Conservation (phyloP, 2,888 invertebrate species). For the Cheilosia vernalis region DNA sequence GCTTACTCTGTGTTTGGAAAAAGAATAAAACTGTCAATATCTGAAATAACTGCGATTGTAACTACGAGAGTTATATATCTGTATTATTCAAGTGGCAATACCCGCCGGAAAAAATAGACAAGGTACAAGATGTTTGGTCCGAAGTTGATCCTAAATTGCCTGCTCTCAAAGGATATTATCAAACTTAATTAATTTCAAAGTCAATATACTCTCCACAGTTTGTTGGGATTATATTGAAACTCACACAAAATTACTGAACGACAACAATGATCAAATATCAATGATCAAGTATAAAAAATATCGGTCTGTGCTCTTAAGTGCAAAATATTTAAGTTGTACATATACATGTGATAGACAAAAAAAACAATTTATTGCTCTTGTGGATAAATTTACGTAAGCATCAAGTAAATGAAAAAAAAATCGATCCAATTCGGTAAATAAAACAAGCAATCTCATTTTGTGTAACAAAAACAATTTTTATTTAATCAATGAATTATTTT, state of each 20-base stretch:
- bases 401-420: not conserved
- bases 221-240: slow-evolving; percentile 15
- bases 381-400: slow-evolving; percentile 14
- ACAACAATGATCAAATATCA: not conserved
- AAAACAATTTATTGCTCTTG: slow-evolving; percentile 48
- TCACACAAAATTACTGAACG: not conserved
- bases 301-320: slow-evolving; percentile 20
- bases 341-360: slow-evolving; percentile 2
- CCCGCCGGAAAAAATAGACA: no score
- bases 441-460: slow-evolving; percentile 47
- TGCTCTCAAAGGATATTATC: no score
- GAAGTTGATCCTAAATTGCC: no score
- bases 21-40: no score
- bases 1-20: no score
- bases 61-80: no score
- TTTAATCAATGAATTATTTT: slow-evolving; percentile 59
- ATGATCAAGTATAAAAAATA: not conserved
- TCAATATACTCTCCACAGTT: no score
- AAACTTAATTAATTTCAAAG: no score
- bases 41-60: no score
- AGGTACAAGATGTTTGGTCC: no score
- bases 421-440: slow-evolving; percentile 47
- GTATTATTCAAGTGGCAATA: no score
- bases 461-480: slow-evolving; percentile 70
- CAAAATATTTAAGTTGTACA: slow-evolving; percentile 70